Evolutionary conservation across 1,140 invertebrate genomes (phyloP), one percentile per base, ranked within the genome.

Genomic region (Pseudomyrmex cubaensis): DNA sequence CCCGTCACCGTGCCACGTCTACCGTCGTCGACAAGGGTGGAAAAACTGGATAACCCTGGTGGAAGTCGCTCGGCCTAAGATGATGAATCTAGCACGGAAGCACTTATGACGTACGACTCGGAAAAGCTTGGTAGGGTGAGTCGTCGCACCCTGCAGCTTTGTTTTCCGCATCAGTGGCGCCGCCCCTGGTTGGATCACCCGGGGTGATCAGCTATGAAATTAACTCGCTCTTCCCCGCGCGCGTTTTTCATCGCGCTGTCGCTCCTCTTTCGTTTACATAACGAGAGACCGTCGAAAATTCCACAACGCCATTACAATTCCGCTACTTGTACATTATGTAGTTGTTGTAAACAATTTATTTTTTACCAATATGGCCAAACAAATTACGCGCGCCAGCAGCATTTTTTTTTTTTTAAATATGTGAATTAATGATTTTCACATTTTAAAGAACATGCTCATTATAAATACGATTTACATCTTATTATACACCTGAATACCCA

Each of bases 131-230:
- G 90, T 87, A 82, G 86, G 87, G 87, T 86, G 91, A 90, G 87
- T 91, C 76, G 87, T 83, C 84, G 82, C 90, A 87, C 88, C 89
- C 92, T 90, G 90, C 92, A 90, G 93, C 93, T 94, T 94, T 94
- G 93, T 94, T 94, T 94, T 94, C 92, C 91, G 92, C 93, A 91
- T 90, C 91, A 93, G 87, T 87, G 91, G 85, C 88, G 89, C 73
- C 92, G 88, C 91, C 91, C 92, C 90, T 87, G 89, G 83, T 89
- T 80, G 92, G 93, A 94, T 94, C 94, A 94, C 93, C 84, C 92
- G 93, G 93, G 92, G 93, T 94, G 94, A 94, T 94, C 94, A 94
- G 92, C 94, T 94, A 94, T 94, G 93, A 94, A 94, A 94, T 94
- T 94, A 94, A 94, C 93, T 94, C 90, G 85, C 89, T 89, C 83